Evolutionary conservation across 2,797 vertebrate species (phyloP), one percentile per base, ranked within the genome.

Genomic region (Syngnathus acus): DNA sequence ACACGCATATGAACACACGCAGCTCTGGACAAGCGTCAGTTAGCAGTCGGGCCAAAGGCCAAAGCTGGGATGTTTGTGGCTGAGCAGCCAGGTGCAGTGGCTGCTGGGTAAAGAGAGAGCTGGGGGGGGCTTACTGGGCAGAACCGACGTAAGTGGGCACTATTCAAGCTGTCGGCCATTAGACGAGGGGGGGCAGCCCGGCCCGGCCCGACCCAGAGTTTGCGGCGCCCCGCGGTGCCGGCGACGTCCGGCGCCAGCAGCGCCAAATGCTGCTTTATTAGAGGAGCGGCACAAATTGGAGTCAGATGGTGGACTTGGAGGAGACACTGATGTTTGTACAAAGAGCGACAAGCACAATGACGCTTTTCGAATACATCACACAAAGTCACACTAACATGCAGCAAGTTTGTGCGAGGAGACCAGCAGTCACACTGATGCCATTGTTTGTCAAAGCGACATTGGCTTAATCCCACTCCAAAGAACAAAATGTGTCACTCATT

Each of bases 141-240:
- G 72, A 75, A 85, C 85, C 88, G 90, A 89, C 88, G 88, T 93
- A 93, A 92, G 90, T 92, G 91, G 90, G 91, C 88, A 92, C 91
- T 93, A 92, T 91, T 92, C 92, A 93, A 92, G 91, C 91, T 92
- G 92, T 92, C 89, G 89, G 88, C 91, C 88, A 92, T 92, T 92
- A 91, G 88, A 91, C 90, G 88, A 90, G 87, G 89, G 85, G 89
- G 88, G 89, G 86, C 86, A 88, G 85, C 88, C 86, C 87, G 86
- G 90, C 89, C 85, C 83, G 87, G 86, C 89, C 88, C 84, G 90
- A 91, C 88, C 81, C 90, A 73, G 87, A 88, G 89, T 90, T 92
- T 90, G 90, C 89, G 85, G 91, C 90, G 90, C 91, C 91, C 91
- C 77, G 84, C 73, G 86, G 91, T 89, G 91, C 85, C 78, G 79